Conservation (phyloP, 2,888 invertebrate genomes). For the Altica lythri region DNA sequence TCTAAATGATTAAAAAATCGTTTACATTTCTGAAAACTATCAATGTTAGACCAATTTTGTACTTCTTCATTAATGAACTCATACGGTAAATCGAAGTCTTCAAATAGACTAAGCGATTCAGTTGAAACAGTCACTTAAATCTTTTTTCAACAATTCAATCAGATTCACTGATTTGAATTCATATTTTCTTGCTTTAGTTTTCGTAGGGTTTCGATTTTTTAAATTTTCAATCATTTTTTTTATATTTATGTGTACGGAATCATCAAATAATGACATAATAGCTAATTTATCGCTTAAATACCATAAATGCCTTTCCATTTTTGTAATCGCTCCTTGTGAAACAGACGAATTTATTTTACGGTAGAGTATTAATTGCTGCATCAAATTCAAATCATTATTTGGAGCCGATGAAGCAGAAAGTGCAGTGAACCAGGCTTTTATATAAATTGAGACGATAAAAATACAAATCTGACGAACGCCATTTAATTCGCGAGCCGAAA, state of each 20-base stretch:
- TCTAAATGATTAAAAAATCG: neutral
- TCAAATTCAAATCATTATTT: neutral
- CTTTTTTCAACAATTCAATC: neutral
- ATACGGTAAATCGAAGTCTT: neutral
- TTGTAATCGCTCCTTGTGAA: neutral
- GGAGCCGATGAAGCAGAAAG: neutral
- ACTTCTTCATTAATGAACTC: neutral
- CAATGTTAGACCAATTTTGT: neutral
- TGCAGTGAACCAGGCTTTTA: conserved; percentile 1
- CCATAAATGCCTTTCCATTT: conserved; percentile 7
- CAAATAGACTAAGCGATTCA: neutral
- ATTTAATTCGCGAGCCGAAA: neutral
- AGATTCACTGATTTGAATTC: conserved; percentile 1
- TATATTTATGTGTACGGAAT: neutral
- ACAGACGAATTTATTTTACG: neutral
- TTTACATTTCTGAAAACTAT: neutral
- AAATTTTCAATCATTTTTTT: neutral
- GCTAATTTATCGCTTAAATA: conserved; percentile 8
- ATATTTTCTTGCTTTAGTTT: conserved; percentile 5
- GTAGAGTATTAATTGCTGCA: neutral
- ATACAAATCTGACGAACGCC: neutral
- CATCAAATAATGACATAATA: conserved; percentile 4
- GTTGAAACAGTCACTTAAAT: neutral
- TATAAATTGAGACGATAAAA: conserved; percentile 1
- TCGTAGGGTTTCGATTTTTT: conserved; percentile 1